phyloP scores from a whole-genome alignment of 2,797 vertebrate genomes.

The Hippocampus kuda region DNA sequence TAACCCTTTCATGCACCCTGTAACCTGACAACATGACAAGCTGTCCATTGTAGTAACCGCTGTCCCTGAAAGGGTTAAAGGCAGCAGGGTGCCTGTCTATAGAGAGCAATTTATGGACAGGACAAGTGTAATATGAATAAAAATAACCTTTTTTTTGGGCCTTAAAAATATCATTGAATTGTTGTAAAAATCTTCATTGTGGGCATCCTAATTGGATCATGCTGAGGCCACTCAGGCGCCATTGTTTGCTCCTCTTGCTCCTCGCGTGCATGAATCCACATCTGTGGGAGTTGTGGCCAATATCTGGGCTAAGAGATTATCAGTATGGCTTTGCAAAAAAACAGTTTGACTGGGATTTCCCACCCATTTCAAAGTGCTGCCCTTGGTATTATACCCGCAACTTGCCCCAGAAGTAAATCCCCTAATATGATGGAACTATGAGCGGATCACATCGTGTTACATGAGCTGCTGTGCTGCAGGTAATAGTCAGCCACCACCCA shows the following conservation, averaged over 20 bases:
- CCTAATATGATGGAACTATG: slow-evolving; percentile 12
- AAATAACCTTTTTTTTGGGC: background rate
- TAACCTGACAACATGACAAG: no score
- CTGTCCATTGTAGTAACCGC: no score
- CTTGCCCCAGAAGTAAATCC: slow-evolving; percentile 33
- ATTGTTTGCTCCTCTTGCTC: slow-evolving; percentile 10
- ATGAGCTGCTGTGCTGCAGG: slow-evolving; percentile 17
- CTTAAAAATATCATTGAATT: slow-evolving; percentile 1
- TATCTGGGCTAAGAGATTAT: slow-evolving; percentile 46
- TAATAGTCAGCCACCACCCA: slow-evolving; percentile 38
- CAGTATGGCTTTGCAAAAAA: slow-evolving; percentile 37
- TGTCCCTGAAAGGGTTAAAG: no score
- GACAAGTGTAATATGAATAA: background rate
- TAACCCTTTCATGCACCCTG: no score
- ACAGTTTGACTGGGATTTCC: slow-evolving; percentile 27
- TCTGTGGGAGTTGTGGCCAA: slow-evolving; percentile 20
- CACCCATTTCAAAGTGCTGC: slow-evolving; percentile 18
- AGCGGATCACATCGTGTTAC: slow-evolving; percentile 12
- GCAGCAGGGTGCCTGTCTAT: no score
- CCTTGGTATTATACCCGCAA: slow-evolving; percentile 13
- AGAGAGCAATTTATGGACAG: no score
- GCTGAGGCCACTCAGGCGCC: slow-evolving; percentile 10
- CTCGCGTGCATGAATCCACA: slow-evolving; percentile 23
- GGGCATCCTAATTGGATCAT: slow-evolving; percentile 14
- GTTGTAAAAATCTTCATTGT: background rate